Percentiles rank a stretch among this genome's conserved stretches.
Evolutionary conservation across 2,888 invertebrate genomes (phyloP).

Genomic region (Lasioglossum calceatum): DNA sequence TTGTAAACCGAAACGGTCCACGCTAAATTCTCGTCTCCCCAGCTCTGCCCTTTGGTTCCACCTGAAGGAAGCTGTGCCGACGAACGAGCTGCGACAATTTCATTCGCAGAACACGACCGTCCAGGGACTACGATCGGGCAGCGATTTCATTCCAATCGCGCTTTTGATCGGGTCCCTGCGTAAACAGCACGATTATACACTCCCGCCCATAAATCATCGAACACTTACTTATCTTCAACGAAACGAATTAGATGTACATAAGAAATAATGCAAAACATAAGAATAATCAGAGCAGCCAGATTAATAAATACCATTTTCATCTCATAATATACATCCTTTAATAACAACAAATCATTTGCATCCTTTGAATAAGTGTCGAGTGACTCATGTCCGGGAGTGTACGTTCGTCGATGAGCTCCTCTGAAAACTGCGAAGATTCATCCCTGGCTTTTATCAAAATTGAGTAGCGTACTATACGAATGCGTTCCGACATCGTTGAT

Average conservation of each 20-base stretch:
- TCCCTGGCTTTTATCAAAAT: neutral
- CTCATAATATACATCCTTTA: too few relatives aligned
- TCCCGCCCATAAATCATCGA: too few relatives aligned
- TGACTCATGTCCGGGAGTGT: too few relatives aligned
- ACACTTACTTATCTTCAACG: too few relatives aligned
- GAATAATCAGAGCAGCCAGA: too few relatives aligned
- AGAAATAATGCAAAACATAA: too few relatives aligned
- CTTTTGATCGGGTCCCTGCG: neutral
- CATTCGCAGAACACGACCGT: neutral
- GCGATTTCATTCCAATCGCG: neutral
- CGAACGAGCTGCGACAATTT: neutral
- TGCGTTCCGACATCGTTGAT: neutral
- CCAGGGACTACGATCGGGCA: neutral
- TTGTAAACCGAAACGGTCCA: conserved; percentile 26
- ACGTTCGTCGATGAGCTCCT: neutral
- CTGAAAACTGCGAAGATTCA: neutral
- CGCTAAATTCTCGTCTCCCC: neutral
- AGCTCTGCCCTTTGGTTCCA: neutral
- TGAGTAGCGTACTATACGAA: neutral
- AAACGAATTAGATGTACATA: too few relatives aligned
- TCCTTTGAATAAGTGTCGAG: too few relatives aligned
- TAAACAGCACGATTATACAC: neutral
- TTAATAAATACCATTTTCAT: too few relatives aligned
- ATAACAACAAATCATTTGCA: too few relatives aligned
- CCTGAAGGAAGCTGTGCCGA: neutral